phyloP scores from a whole-genome alignment of 2,888 invertebrate genomes.

The Noctua janthina region DNA sequence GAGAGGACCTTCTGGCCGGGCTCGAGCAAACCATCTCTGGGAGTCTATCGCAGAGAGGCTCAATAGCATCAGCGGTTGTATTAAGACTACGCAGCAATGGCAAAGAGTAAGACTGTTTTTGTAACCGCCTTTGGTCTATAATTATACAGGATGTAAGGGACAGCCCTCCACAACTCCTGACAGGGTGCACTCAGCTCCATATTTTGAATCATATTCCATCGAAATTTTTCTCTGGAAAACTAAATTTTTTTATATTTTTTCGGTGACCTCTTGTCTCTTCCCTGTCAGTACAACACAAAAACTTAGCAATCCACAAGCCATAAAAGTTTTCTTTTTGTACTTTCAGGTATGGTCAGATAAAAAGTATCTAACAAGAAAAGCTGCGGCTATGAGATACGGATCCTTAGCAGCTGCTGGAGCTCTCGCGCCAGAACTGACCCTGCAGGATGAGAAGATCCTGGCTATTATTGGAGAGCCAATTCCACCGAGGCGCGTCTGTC shows the following conservation, averaged over 20 bases:
- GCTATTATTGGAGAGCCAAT: conserved; percentile 29
- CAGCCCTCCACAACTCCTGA: not conserved
- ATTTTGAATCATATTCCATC: too few species aligned
- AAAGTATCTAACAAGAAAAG: conserved; percentile 39
- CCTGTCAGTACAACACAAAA: too few species aligned
- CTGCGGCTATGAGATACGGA: conserved; percentile 1
- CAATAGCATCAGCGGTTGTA: conserved; percentile 33
- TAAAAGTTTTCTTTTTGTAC: not conserved
- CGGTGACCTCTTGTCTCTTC: too few species aligned
- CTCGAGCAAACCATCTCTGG: conserved; percentile 27
- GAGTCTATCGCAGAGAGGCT: conserved; percentile 24
- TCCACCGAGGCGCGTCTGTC: not conserved
- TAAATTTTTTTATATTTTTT: too few species aligned
- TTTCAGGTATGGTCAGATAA: conserved; percentile 39
- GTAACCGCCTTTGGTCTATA: not conserved
- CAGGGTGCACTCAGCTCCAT: too few species aligned
- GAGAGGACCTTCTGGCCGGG: conserved; percentile 5
- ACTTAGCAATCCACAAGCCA: too few species aligned
- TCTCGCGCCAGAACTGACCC: conserved; percentile 21
- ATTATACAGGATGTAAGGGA: too few species aligned
- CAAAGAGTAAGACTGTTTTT: conserved; percentile 13
- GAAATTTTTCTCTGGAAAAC: too few species aligned
- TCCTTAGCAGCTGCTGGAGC: not conserved
- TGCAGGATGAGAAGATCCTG: conserved; percentile 32
- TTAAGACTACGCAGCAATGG: conserved; percentile 41